Base-by-base conservation (phyloP, 2,888 invertebrate genomes). In the Branchipolynoe longqiensis region DNA sequence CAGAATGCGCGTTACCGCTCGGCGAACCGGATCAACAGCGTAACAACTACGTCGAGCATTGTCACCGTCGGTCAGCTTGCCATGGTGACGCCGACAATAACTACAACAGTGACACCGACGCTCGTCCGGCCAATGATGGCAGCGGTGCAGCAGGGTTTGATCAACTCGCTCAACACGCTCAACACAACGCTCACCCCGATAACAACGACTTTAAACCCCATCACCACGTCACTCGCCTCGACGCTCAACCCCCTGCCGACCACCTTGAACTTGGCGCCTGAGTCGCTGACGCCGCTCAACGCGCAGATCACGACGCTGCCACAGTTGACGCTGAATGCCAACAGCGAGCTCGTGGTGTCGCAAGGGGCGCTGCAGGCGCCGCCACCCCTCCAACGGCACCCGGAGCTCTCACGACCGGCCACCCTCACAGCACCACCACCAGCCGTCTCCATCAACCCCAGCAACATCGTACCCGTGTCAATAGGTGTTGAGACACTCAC, bases 1-100 rank as follows among this genome's bases (percentile, higher is more conserved):
- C 96, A 97, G 93, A 96, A 96, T 93, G 96, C 96, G 36, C 95
- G 96, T 88, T 93, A 96, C 87, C 94, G 96, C 41, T 90, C 91
- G 74, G 87, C 91, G 31, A 91, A 90, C 74, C 88, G 90, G 38
- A 88, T 90, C 18, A 90, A 90, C 84, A 87, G 88, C 31, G 89
- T 90, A 36, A 90, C 89, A 54, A 86, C 89, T 22, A 87, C 89
- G 18, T 90, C 89, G 59, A n/a, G 48, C 0, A 88, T 90, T 14
- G 89, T 90, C 22, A 90, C 87, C n/a, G 91, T 90, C 85, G 48
- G 48, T 18, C 94, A 94, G 74, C 22, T 78, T 41, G 78, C 78
- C 12, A 91, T 94, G 78, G 90, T 94, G n/a, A 90, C 94, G 69
- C 93, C 94, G 38, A 89, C 93, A 83, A 92, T 93, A 6, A 93